phyloP scores from a whole-genome alignment of 2,113 vertebrate species.

The Oncorhynchus nerka region DNA sequence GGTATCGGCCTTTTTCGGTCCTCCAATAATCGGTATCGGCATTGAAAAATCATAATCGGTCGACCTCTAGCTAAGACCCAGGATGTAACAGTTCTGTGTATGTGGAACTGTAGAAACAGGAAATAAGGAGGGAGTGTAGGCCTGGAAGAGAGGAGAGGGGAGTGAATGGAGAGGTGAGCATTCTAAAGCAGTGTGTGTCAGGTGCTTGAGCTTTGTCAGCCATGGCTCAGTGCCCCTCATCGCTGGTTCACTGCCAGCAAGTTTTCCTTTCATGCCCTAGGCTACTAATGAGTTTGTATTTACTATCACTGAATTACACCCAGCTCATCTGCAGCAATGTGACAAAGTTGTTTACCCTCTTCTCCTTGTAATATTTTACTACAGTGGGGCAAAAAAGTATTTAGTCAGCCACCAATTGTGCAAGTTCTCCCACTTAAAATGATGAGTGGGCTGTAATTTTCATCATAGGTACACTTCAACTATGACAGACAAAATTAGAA shows the following conservation, averaged over 20 bases:
- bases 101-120: not conserved
- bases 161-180: not conserved
- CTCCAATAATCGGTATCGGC: no score
- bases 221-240: slow-evolving; percentile 47
- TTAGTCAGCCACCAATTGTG: no score
- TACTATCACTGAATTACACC: not conserved
- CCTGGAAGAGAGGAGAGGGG: not conserved
- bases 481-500: no score
- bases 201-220: slow-evolving; percentile 63
- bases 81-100: not conserved
- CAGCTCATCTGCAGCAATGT: not conserved
- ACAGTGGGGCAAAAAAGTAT: no score
- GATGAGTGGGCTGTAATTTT: no score
- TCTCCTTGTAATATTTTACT: not conserved
- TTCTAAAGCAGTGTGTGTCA: not conserved
- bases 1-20: no score
- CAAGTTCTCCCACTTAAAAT: no score
- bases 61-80: not conserved
- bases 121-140: no score
- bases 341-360: not conserved
- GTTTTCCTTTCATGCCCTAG: not conserved
- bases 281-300: not conserved
- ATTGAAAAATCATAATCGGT: no score
- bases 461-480: no score
- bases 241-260: slow-evolving; percentile 30